Evolutionary conservation across 1,140 invertebrate genomes (phyloP).

Genomic region (Conus betulinus): DNA sequence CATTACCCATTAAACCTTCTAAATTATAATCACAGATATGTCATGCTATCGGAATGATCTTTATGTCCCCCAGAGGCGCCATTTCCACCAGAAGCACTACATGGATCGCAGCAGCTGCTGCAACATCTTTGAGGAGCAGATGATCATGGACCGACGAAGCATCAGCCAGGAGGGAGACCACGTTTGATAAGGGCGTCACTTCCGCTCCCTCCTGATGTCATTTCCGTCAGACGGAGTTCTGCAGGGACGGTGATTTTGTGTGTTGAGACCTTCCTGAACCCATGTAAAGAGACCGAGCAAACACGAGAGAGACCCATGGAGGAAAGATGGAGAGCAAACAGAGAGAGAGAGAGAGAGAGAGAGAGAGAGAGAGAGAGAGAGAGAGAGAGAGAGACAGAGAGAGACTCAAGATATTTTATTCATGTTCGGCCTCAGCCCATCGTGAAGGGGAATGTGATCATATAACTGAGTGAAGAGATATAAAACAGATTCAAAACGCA

Average conservation of each 20-base stretch:
- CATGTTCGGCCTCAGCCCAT: too few species aligned
- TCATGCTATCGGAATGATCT: background rate
- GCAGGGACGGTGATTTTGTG: too few species aligned
- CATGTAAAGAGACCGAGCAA: background rate
- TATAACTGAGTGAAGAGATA: too few species aligned
- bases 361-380: too few species aligned
- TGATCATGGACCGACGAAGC: slow-evolving; percentile 34
- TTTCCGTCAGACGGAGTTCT: background rate
- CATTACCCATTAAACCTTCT: background rate
- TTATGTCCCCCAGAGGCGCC: slow-evolving; percentile 25
- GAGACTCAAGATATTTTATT: too few species aligned
- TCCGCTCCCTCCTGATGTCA: background rate
- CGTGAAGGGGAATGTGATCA: too few species aligned
- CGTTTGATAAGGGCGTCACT: background rate
- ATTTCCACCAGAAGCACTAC: slow-evolving; percentile 35
- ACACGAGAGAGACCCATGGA: background rate
- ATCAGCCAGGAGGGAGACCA: slow-evolving; percentile 26
- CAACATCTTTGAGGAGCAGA: slow-evolving; percentile 36
- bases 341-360: too few species aligned
- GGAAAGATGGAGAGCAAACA: background rate
- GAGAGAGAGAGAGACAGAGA: too few species aligned
- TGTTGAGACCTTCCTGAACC: background rate
- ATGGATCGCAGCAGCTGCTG: slow-evolving; percentile 34
- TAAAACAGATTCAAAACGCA: too few species aligned
- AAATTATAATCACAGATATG: background rate